phyloP scores from a whole-genome alignment of 2,888 invertebrate genomes.

The Lepidochrysops patricia region DNA sequence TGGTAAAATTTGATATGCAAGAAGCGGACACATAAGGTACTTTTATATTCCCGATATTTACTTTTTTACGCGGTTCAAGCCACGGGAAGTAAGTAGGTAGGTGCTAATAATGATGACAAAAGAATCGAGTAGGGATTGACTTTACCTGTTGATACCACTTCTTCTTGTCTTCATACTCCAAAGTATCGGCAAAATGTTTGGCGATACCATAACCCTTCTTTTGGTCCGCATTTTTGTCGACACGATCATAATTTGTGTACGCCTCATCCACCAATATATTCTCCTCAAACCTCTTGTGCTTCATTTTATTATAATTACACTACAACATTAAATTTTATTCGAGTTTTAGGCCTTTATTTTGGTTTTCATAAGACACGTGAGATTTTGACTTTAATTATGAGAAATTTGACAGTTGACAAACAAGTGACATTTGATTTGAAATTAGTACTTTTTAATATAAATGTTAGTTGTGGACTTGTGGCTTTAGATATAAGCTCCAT shows the following conservation, averaged over 20 bases:
- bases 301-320: constrained; percentile 37
- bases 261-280: constrained; percentile 66
- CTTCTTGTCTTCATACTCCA: constrained; percentile 67
- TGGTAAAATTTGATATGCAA: too few relatives aligned
- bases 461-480: too few relatives aligned
- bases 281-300: constrained; percentile 69
- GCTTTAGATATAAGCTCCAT: too few relatives aligned
- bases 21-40: too few relatives aligned
- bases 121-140: not conserved
- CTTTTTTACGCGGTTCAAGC: too few relatives aligned
- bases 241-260: constrained; percentile 57
- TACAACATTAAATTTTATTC: not conserved
- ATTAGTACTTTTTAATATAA: constrained; percentile 4
- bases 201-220: constrained; percentile 63
- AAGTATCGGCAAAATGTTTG: constrained; percentile 62
- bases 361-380: constrained; percentile 7
- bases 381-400: constrained; percentile 6
- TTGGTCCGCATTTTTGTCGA: constrained; percentile 59
- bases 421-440: constrained; percentile 16
- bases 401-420: constrained; percentile 9
- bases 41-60: too few relatives aligned
- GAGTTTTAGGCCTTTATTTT: constrained; percentile 10
- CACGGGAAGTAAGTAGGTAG: too few relatives aligned
- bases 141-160: constrained; percentile 80
- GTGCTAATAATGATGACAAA: not conserved